phyloP scores from a whole-genome alignment of 2,888 invertebrate genomes.

The Sturmia bella region DNA sequence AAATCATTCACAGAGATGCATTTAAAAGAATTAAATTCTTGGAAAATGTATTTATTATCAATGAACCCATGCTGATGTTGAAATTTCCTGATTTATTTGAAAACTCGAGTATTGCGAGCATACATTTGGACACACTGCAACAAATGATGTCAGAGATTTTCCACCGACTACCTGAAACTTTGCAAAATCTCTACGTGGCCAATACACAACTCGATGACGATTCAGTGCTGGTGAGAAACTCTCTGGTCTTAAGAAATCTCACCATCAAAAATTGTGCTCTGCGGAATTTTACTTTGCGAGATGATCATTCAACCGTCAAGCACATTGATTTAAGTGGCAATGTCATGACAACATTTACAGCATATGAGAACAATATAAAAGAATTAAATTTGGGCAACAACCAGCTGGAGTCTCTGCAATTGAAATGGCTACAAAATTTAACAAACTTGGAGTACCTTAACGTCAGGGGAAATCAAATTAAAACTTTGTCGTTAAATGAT shows the following conservation, averaged over 20 bases:
- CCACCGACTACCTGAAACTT: constrained; percentile 72
- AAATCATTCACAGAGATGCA: constrained; percentile 72
- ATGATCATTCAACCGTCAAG: constrained; percentile 59
- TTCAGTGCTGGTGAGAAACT: constrained; percentile 66
- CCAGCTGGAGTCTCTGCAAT: constrained; percentile 72
- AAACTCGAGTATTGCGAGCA: constrained; percentile 49
- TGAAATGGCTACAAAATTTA: constrained; percentile 73
- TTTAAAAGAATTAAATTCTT: constrained; percentile 70
- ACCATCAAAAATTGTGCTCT: constrained; percentile 74
- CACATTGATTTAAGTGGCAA: constrained; percentile 78
- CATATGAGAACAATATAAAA: constrained; percentile 70
- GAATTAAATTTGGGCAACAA: constrained; percentile 78
- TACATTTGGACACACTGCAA: constrained; percentile 72
- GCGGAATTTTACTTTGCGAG: constrained; percentile 69
- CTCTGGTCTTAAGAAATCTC: constrained; percentile 72
- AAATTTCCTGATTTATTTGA: constrained; percentile 67
- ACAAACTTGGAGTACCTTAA: constrained; percentile 71
- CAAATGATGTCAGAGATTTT: constrained; percentile 72
- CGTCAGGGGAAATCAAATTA: constrained; percentile 74
- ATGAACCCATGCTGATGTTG: constrained; percentile 73
- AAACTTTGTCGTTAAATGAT: constrained; percentile 70
- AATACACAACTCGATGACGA: constrained; percentile 71
- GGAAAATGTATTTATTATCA: constrained; percentile 70
- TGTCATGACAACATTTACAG: constrained; percentile 71
- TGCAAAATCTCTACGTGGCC: constrained; percentile 72